Evolutionary conservation across 2,888 invertebrate genomes (phyloP), one percentile per base, ranked within the genome.

Genomic region (Linnaemya tessellans): DNA sequence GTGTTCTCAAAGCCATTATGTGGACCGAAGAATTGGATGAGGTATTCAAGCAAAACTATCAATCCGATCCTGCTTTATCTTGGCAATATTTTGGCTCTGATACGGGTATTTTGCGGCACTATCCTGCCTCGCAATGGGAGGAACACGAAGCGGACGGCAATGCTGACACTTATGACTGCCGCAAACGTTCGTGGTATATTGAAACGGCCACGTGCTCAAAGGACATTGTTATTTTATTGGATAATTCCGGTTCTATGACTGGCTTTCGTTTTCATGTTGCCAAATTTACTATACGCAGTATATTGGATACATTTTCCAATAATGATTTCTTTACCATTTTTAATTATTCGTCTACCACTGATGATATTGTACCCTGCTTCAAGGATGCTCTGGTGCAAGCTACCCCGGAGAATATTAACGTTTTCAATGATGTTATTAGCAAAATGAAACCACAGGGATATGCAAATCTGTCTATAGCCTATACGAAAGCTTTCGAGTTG

Each of bases 1-100:
- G 94, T 13, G 95, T 97, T 0, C 92, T 95, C 56, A 94, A 95
- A 89, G 95, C 96, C n/a, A 97, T 99, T 81, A 94, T 95, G 90
- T 99, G 99, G 98, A 98, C 99, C 0, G 96, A 97, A 91, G 94
- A 93, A 20, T 94, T 99, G 71, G 97, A 98, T 89, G 94, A 95
- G 41, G 95, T 96, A 9, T 99, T 99, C 92, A 93, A 93, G 74
- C 95, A 96, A 90, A 99, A 99, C 92, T 97, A 97, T 90, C 94
- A 96, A 87, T 95, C 96, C 0, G 98, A 98, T 93, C 98, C 98
- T 0, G 97, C 97, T 0, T 92, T 98, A 46, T 96, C 96, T 0
- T 99, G 99, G 98, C 99, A 99, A 93, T 99, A 98, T 93, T 99
- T 99, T 92, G 98, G 99, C 38, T 98, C 98, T 88, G 95, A 97